phyloP scores from a whole-genome alignment of 2,797 vertebrate genomes.

The Sebastes iracundus region DNA sequence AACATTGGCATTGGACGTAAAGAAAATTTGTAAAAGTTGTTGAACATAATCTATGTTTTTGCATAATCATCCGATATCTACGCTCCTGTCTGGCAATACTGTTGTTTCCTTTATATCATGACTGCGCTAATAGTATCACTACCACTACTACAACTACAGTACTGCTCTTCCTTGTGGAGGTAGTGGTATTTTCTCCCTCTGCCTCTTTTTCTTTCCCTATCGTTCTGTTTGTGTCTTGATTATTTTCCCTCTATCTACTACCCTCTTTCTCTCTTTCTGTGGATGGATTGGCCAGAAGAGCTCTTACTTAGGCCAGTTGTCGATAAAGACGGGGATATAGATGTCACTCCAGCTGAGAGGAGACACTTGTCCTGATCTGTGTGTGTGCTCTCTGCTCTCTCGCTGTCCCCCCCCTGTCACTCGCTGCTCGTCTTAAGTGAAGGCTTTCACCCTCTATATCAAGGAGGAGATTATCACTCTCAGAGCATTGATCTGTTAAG shows the following conservation, averaged over 20 bases:
- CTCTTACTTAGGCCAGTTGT: constrained; percentile 86
- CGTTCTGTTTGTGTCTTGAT: constrained; percentile 7
- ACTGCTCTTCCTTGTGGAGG: not conserved
- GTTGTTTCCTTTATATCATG: too few relatives aligned
- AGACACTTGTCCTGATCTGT: constrained; percentile 77
- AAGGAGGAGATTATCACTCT: constrained; percentile 85
- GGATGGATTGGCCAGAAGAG: constrained; percentile 65
- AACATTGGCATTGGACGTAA: not conserved
- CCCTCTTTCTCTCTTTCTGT: constrained; percentile 1
- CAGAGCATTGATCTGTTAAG: constrained; percentile 80
- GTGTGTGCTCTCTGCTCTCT: constrained; percentile 23
- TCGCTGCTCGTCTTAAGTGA: constrained; percentile 60
- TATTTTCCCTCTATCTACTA: constrained; percentile 5
- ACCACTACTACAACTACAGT: not conserved
- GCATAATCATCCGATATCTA: not conserved
- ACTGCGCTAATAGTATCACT: too few relatives aligned
- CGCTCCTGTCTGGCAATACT: not conserved
- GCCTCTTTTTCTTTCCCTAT: not conserved
- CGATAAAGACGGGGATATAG: constrained; percentile 82
- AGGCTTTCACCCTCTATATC: constrained; percentile 84
- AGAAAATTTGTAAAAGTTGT: not conserved
- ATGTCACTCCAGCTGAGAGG: constrained; percentile 79
- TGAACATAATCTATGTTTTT: not conserved
- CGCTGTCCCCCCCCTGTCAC: constrained; percentile 23
- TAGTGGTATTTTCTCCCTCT: not conserved